Conservation (phyloP, 2,888 invertebrate species). For the Dioctria linearis region DNA sequence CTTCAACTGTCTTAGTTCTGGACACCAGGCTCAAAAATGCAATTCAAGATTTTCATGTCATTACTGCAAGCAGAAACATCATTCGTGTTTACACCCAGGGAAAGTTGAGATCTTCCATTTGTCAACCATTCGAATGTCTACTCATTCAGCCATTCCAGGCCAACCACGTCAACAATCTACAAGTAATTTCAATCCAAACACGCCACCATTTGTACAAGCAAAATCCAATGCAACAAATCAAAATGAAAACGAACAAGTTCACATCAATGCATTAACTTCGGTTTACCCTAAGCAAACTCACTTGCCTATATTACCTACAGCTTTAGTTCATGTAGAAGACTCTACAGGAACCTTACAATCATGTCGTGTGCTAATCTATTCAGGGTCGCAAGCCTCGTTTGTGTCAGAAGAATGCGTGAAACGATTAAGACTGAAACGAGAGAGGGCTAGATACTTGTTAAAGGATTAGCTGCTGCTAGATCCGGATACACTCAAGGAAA, state of each 20-base stretch:
- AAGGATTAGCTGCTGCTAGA: not conserved
- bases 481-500: not conserved
- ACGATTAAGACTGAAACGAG: not conserved
- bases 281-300: no score
- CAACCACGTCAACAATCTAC: not conserved
- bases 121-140: no score
- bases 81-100: not conserved
- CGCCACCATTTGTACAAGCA: no score
- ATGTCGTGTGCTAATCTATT: not conserved
- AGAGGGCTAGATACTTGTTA: not conserved
- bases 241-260: not conserved
- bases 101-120: not conserved
- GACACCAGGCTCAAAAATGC: not conserved
- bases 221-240: no score
- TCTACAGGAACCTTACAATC: no score
- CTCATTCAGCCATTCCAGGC: not conserved
- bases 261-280: not conserved
- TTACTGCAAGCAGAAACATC: not conserved
- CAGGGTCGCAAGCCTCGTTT: not conserved
- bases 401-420: not conserved
- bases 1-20: not conserved
- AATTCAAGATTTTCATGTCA: not conserved
- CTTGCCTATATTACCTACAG: not conserved
- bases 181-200: not conserved
- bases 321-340: not conserved